Evolutionary conservation across 1,140 invertebrate genomes (phyloP).

Genomic region (Homarus americanus): DNA sequence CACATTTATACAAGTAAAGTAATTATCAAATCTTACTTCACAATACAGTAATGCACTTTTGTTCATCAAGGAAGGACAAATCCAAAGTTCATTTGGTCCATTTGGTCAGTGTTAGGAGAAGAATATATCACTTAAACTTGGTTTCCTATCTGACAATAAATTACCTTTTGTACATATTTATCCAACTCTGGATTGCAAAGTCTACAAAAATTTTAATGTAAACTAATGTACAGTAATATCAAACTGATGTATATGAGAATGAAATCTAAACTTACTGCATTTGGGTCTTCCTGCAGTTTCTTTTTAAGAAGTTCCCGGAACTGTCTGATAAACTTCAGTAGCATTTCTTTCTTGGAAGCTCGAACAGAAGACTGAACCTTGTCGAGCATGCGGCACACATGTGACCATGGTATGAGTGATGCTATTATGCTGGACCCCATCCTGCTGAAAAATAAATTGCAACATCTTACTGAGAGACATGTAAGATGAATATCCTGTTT

Average conservation of each 20-base stretch:
- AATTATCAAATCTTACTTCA: too few relatives aligned
- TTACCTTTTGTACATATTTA: too few relatives aligned
- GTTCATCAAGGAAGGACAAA: too few relatives aligned
- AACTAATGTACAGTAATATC: too few relatives aligned
- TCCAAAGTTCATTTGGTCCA: too few relatives aligned
- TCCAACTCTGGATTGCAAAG: too few relatives aligned
- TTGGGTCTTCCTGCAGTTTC: conserved; percentile 36
- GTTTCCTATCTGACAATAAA: too few relatives aligned
- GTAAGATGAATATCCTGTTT: neutral
- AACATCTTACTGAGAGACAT: neutral
- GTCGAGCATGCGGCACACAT: conserved; percentile 62
- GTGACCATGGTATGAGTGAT: conserved; percentile 48
- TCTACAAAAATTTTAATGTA: neutral
- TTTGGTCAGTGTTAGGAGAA: too few relatives aligned
- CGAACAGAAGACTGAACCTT: conserved; percentile 31
- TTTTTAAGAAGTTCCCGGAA: conserved; percentile 52
- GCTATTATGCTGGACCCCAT: neutral
- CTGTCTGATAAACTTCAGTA: conserved; percentile 45
- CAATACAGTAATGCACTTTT: too few relatives aligned
- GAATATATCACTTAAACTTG: too few relatives aligned
- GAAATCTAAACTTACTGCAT: conserved; percentile 22
- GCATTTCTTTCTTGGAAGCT: conserved; percentile 45
- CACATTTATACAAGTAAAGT: too few relatives aligned
- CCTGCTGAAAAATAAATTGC: neutral
- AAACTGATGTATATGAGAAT: neutral